Base-by-base conservation (phyloP, 1,140 invertebrate species). In the Polyergus mexicanus region DNA sequence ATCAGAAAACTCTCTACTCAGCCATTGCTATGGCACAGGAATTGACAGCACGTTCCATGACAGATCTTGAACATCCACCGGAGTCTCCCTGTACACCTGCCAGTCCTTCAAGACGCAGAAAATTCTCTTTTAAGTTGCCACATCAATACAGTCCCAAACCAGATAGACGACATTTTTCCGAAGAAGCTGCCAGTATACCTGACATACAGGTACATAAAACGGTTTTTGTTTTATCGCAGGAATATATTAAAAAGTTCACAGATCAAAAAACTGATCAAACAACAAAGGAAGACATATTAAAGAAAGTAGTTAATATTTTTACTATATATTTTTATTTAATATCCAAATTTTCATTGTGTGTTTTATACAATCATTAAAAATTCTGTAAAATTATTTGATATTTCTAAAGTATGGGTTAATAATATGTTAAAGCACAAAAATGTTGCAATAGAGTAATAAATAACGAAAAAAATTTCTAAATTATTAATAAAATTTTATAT, bases 21-120 rank as follows among this genome's bases (percentile, higher is more conserved):
- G 98, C 98, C 6, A 99, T 99, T 86, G 98, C 98, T 44, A 96
- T 99, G 95, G 98, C 98, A 32, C 99, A 99, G 95, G 98, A 99
- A 94, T 96, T 99, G 77, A 98, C 98, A 44, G 97, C 97, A 68
- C 97, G 97, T 92, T 98, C 98, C 4, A 98, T 99, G 98, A 97
- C 97, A 90, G 97, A 98, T 91, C 94, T 98, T 85, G 97, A 97
- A 74, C 93, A 94, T 89, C 94, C 95, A 54, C 95, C 96, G 68
- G 96, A 96, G 89, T 96, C 97, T 84, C 96, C 97, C 11, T 95
- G 96, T 47, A 97, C 97, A 19, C 96, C 97, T 19, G 97, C 97
- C 65, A 98, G 96, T 90, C 97, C 98, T 7, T 98, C 98, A 0
- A 97, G 96, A 77, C 98, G 98, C 92, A 96, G 97, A 88, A 99